Evolutionary conservation across 2,797 vertebrate genomes (phyloP).

Genomic region (Eulemur coronatus): DNA sequence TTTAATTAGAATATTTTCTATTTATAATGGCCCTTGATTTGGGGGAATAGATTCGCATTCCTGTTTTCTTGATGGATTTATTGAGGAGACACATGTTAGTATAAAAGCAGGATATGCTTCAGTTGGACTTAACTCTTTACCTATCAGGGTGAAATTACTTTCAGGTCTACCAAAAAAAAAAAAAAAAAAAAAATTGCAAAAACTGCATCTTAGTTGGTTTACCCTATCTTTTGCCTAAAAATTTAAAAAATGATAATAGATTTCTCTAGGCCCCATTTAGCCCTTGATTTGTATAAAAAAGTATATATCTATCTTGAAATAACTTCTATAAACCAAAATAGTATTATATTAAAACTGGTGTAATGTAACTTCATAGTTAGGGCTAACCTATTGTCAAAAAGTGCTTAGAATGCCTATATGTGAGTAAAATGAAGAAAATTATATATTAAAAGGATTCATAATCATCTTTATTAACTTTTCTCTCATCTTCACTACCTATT

Average conservation of each 20-base stretch:
- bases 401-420: background rate
- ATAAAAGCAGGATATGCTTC: background rate
- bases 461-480: background rate
- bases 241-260: background rate
- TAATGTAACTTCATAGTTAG: background rate
- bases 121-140: background rate
- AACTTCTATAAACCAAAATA: conserved; percentile 14
- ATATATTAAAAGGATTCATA: background rate
- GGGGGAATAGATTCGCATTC: background rate
- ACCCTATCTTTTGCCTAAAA: background rate
- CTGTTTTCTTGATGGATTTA: background rate
- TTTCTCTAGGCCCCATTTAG: background rate
- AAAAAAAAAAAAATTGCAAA: background rate
- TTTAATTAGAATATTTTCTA: background rate
- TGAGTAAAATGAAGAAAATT: background rate
- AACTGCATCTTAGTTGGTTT: background rate
- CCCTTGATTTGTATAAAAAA: conserved; percentile 23
- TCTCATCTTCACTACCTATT: background rate
- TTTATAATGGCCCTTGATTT: background rate
- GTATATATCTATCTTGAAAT: background rate
- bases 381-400: background rate
- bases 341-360: background rate
- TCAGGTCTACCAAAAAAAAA: background rate
- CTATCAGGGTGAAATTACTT: background rate
- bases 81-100: background rate